Conservation (phyloP, 2,888 invertebrate genomes). For the Lasioglossum vierecki region DNA sequence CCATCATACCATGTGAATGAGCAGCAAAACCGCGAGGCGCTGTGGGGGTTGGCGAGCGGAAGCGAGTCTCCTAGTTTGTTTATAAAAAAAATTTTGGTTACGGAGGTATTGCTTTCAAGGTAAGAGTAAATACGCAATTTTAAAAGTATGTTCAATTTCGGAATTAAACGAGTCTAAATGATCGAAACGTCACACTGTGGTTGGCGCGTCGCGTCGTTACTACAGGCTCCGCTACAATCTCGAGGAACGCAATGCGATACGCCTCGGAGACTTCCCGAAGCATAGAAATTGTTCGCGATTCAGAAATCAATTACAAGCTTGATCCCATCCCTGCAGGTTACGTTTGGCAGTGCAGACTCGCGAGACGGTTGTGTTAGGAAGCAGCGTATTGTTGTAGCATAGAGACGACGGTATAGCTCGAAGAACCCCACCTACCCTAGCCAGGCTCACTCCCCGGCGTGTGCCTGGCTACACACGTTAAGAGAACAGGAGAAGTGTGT, state of each 20-base stretch:
- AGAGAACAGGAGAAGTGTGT: conserved; percentile 80
- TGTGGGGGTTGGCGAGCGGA: too few species aligned
- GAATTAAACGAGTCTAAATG: too few species aligned
- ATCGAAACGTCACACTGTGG: too few species aligned
- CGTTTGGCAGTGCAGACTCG: conserved; percentile 38
- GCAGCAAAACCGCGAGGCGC: too few species aligned
- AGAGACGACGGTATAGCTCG: conserved; percentile 47
- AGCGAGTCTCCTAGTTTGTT: too few species aligned
- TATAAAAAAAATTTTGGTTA: too few species aligned
- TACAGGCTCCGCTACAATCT: background rate
- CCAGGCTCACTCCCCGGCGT: conserved; percentile 46
- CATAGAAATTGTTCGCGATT: conserved; percentile 41
- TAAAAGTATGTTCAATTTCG: too few species aligned
- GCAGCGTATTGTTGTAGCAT: conserved; percentile 56
- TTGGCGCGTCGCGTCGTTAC: background rate
- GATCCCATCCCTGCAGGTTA: conserved; percentile 43
- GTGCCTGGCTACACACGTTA: conserved; percentile 66
- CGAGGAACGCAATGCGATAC: conserved; percentile 1
- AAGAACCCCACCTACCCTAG: conserved; percentile 42
- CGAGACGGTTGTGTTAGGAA: conserved; percentile 37
- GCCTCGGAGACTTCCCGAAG: conserved; percentile 3
- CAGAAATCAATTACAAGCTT: conserved; percentile 54
- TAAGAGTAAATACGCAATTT: too few species aligned
- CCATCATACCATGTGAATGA: too few species aligned
- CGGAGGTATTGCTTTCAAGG: too few species aligned